Base-by-base conservation (phyloP, 2,888 invertebrate species). In the Eustalomyia histrio region DNA sequence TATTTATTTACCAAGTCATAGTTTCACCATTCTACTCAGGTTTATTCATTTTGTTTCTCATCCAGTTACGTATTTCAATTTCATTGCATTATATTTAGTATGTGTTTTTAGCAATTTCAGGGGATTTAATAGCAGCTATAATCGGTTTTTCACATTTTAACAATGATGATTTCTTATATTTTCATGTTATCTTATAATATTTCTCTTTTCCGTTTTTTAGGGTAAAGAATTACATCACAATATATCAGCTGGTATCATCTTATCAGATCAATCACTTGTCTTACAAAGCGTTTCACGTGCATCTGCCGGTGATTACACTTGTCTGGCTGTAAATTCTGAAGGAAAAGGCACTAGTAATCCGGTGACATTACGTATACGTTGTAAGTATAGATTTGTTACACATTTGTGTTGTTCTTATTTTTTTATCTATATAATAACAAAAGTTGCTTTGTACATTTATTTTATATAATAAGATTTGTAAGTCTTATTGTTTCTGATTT, bases 241-340 rank as follows among this genome's bases (percentile, higher is more conserved):
- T 91, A 93, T 94, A 84, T 94, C 94, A 2, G 94, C 94, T 12
- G 96, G 97, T 47, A 92, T 97, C 75, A 95, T 97, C 86, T 93
- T 97, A 86, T 96, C 96, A 89, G 96, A 96, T 87, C 96, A 95
- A 90, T 96, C 96, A 87, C 91, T 97, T 84, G 96, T 97, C 8
- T 93, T 97, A 78, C 97, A 97, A 90, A 95, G 95, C 85, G 95
- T 97, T 79, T 95, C 95, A 57, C 92, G 96, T 80, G 93, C 94
- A 79, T 95, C 95, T 35, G 96, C 96, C n/a, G 97, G 97, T 5
- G 95, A 95, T 90, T 97, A 96, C 91, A 95, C 95, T 73, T 97
- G 97, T 88, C 92, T 95, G 90, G 96, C 96, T 35, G 95, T 95
- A 76, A 97, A 97, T 91, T 93, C 94, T 76, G 96, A 97, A 89